These are phyloP conservation scores for Spinibarbus caldwelli DNA, from an alignment of 2,797 vertebrate genomes.

Conservation along the genomic window DNA sequence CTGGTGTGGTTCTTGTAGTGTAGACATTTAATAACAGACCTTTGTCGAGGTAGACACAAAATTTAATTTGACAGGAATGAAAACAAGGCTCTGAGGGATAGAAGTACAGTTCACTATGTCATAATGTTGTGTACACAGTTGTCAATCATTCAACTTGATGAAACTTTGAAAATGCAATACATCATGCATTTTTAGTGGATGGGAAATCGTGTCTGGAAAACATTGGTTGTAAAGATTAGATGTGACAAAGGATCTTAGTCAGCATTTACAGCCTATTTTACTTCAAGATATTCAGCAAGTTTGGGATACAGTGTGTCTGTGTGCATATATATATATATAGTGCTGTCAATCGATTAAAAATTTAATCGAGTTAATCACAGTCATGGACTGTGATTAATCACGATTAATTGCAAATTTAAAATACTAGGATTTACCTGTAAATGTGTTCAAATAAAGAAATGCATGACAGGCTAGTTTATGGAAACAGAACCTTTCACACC, in stretches of 20 bases:
- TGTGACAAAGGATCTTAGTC: not conserved
- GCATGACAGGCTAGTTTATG: too few relatives aligned
- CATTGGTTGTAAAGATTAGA: not conserved
- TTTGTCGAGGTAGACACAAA: not conserved
- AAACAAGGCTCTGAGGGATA: slow-evolving; percentile 4
- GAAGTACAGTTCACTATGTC: not conserved
- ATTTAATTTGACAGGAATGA: not conserved
- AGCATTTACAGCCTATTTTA: not conserved
- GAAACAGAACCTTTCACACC: too few relatives aligned
- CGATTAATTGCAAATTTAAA: too few relatives aligned
- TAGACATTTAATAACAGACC: slow-evolving; percentile 19
- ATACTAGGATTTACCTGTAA: too few relatives aligned
- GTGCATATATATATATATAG: not conserved
- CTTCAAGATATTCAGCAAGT: not conserved
- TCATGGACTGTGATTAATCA: too few relatives aligned
- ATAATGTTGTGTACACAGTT: not conserved
- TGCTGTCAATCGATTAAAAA: too few relatives aligned
- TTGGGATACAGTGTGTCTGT: not conserved
- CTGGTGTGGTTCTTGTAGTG: not conserved
- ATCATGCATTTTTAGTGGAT: not conserved
- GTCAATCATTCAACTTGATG: not conserved
- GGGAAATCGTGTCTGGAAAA: not conserved
- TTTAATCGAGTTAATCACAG: too few relatives aligned
- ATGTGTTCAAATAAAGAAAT: too few relatives aligned
- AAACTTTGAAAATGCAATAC: not conserved